Percentiles rank a stretch among this genome's conserved stretches.
These are phyloP conservation scores for Pristionchus fissidentatus DNA, from an alignment of 2,888 invertebrate species.

Conservation along the genomic window DNA sequence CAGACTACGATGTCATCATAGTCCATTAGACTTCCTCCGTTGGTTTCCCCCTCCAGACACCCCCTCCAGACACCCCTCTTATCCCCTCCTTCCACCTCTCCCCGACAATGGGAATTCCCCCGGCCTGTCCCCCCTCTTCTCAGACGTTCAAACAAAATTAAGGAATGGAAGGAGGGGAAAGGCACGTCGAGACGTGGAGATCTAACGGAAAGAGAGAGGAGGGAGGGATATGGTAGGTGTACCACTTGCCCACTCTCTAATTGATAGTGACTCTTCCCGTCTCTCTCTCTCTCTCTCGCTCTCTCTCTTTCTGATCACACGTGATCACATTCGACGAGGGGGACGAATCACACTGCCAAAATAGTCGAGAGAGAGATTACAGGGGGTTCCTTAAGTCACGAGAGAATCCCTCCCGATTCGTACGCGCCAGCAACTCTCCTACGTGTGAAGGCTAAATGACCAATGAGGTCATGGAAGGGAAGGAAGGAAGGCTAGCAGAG, in stretches of 20 bases:
- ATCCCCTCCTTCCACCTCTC: slow-evolving; percentile 17
- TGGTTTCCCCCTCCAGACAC: neutral
- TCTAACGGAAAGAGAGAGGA: neutral
- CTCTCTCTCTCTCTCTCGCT: neutral
- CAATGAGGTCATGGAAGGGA: slow-evolving; percentile 7
- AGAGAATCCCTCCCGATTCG: neutral
- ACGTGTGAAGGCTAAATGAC: neutral
- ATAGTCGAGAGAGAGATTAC: neutral
- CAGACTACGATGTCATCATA: neutral
- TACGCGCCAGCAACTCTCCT: neutral
- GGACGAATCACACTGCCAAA: neutral
- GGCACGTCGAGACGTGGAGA: neutral
- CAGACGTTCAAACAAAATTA: slow-evolving; percentile 34
- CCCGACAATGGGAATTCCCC: slow-evolving; percentile 43
- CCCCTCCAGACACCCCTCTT: neutral
- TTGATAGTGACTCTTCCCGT: too few species aligned
- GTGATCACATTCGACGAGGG: slow-evolving; percentile 21
- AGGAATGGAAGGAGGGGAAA: slow-evolving; percentile 2
- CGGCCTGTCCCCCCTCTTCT: neutral
- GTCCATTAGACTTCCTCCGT: slow-evolving; percentile 40
- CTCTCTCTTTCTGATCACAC: slow-evolving; percentile 17
- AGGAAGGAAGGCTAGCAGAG: too few species aligned
- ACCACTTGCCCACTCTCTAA: too few species aligned
- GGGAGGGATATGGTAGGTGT: slow-evolving; percentile 10
- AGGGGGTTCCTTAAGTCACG: neutral